A percentile compares a stretch with the other conserved stretches of the same genome.
These are phyloP conservation scores for Gallirallus australis DNA, from an alignment of 2,797 vertebrate genomes.

Conservation along the genomic window DNA sequence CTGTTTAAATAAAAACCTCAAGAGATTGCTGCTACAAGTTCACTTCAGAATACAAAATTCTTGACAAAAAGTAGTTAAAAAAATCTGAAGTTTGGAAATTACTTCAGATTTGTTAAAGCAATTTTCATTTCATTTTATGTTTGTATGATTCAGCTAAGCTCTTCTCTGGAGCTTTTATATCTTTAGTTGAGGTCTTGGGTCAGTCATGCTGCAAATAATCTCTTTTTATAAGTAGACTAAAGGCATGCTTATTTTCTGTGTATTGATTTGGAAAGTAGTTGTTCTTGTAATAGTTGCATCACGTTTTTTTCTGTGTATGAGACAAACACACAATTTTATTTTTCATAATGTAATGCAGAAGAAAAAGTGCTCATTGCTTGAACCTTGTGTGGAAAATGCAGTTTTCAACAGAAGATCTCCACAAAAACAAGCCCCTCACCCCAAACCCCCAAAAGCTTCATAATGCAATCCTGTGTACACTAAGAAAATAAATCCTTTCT, in stretches of 20 bases:
- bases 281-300: not conserved
- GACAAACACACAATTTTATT: not conserved
- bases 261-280: not conserved
- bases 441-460: not conserved
- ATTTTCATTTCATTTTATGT: slow-evolving; percentile 38
- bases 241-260: slow-evolving; percentile 19
- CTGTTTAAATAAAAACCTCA: not conserved
- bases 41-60: not conserved
- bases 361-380: not conserved
- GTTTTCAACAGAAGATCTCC: not conserved
- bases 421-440: not conserved
- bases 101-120: slow-evolving; percentile 39
- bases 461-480: not conserved
- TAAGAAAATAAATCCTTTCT: not conserved
- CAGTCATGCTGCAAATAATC: slow-evolving; percentile 49
- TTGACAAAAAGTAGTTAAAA: not conserved
- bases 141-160: slow-evolving; percentile 31
- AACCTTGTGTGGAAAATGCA: not conserved
- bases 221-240: slow-evolving; percentile 34
- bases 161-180: slow-evolving; percentile 19
- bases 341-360: not conserved
- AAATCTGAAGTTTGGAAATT: not conserved
- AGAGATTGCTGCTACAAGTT: not conserved
- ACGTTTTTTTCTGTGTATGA: not conserved
- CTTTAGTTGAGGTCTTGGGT: slow-evolving; percentile 14